A percentile compares a stretch with the other conserved stretches of the same genome.
Conservation (phyloP, 23 tunicate genomes). For the Ciona savignyi region DNA sequence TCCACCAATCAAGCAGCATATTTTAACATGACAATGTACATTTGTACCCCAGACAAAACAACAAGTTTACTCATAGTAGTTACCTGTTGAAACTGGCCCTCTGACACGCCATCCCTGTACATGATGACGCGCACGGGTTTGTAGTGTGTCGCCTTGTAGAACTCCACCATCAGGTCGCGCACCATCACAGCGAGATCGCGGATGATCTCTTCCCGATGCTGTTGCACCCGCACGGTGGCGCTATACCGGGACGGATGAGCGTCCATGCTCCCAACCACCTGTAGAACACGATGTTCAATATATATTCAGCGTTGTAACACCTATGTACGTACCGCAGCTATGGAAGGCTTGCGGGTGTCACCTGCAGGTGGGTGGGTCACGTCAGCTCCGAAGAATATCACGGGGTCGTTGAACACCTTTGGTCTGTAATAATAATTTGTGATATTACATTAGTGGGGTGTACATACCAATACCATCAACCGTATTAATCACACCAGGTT, state of each 20-base stretch:
- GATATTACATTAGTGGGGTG: too few species aligned
- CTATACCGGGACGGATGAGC: conserved; percentile 99
- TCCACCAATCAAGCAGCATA: too few species aligned
- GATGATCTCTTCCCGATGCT: conserved; percentile 96
- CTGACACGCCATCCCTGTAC: conserved; percentile 99
- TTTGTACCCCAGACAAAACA: too few species aligned
- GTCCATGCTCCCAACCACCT: conserved; percentile 99
- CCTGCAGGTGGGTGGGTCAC: conserved; percentile 99
- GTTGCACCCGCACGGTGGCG: conserved; percentile 98
- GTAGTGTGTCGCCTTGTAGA: conserved; percentile 95
- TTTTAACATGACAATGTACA: too few species aligned
- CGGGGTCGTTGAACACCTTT: conserved; percentile 92
- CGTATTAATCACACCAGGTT: too few species aligned
- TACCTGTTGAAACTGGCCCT: conserved; percentile 99
- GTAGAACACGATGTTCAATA: background rate
- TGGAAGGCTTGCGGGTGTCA: conserved; percentile 97
- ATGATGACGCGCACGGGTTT: conserved; percentile 98
- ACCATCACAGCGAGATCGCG: conserved; percentile 94
- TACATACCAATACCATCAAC: too few species aligned
- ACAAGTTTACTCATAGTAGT: too few species aligned
- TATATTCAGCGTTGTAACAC: too few species aligned
- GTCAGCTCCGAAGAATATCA: conserved; percentile 99
- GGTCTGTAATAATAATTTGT: conserved; percentile 57
- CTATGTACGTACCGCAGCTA: conserved; percentile 85
- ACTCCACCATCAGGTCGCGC: conserved; percentile 94